Evolutionary conservation across 37 sponge, comb jelly and placozoan species (phyloP).

Genomic region (Mnemiopsis leidyi): DNA sequence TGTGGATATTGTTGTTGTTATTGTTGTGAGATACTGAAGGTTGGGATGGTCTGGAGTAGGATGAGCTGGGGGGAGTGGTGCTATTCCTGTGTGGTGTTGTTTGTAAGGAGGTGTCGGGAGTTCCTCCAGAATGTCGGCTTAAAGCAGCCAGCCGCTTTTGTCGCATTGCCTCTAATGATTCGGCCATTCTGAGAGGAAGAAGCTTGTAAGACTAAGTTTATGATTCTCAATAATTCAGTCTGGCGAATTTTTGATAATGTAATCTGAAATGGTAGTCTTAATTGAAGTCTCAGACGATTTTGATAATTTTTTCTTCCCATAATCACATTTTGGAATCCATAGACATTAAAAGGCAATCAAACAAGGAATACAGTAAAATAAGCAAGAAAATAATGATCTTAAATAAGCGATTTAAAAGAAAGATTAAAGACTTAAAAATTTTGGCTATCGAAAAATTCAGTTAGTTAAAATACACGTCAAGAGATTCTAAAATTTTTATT

Average conservation of each 20-base stretch:
- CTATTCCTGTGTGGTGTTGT: background rate
- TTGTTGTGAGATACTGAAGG: background rate
- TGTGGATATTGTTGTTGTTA: background rate
- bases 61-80: background rate
- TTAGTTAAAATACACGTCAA: background rate
- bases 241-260: no score
- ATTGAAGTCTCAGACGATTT: no score
- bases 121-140: background rate
- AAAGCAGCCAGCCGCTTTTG: background rate
- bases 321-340: no score
- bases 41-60: background rate
- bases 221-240: no score
- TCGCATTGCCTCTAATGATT: background rate
- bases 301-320: no score
- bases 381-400: background rate
- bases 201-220: no score
- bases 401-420: background rate
- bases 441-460: background rate
- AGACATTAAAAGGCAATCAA: no score
- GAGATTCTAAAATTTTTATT: no score
- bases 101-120: background rate
- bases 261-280: no score
- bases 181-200: background rate
- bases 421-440: background rate
- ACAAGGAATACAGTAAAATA: background rate